A percentile compares a stretch with the other conserved stretches of the same genome.
Evolutionary conservation across 2,113 vertebrate species (phyloP).

Genomic region (Dinomys branickii): DNA sequence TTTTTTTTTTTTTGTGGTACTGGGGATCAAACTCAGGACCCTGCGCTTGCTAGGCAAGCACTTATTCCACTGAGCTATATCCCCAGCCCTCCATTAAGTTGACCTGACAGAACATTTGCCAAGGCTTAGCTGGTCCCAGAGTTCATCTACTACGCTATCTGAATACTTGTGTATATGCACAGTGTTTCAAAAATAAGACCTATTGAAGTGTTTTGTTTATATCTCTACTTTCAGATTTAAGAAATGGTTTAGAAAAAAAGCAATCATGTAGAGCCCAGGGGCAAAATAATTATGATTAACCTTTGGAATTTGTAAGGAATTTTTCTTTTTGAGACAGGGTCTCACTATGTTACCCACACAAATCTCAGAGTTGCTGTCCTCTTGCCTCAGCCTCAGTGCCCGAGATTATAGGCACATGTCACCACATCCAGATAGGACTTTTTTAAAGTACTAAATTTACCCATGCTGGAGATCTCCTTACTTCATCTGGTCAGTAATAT

Average conservation of each 20-base stretch:
- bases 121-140: background rate
- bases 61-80: no score
- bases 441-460: background rate
- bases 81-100: background rate
- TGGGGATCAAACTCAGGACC: no score
- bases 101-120: background rate
- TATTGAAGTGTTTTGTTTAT: background rate
- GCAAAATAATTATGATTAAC: background rate
- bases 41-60: no score
- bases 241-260: constrained; percentile 1
- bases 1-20: no score
- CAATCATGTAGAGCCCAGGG: background rate
- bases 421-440: background rate
- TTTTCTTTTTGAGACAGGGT: background rate
- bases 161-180: background rate
- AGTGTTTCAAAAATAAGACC: constrained; percentile 23
- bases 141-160: background rate
- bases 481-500: background rate
- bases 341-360: background rate
- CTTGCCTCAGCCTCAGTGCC: background rate
- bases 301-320: background rate
- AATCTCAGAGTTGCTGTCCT: background rate
- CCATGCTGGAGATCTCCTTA: background rate
- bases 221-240: background rate
- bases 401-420: background rate